Base-by-base conservation (phyloP, 2,888 invertebrate species). In the Troides helena region DNA sequence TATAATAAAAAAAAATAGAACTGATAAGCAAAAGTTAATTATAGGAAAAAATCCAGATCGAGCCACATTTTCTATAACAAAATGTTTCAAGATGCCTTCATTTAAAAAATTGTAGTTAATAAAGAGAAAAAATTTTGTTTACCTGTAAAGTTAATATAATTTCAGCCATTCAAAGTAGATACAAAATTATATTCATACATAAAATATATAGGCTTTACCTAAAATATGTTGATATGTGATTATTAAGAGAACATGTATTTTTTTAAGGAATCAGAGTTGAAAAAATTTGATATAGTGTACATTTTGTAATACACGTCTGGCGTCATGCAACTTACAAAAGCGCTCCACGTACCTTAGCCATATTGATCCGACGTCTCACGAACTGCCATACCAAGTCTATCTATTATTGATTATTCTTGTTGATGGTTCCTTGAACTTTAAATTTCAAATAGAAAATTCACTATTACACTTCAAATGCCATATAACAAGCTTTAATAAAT, bases 341-440 rank as follows among this genome's bases (percentile, higher is more conserved):
- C 69, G 68, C 56, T 59, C 65, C 73, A 76, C 77, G 73, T 70
- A 70, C 59, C 63, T 64, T 66, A 64, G 23, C 76, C 78, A 81
- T 85, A 85, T 85, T 84, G 85, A 85, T 85, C 83, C 77, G 79
- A 77, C 77, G 80, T 82, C 80, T 82, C 81, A 80, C 77, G 72
- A 72, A 74, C 65, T 60, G 68, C 65, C 71, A 63, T 64, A 57
- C 53, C 61, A 58, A 36, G 60, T 64, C 60, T 65, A 65, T 67
- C 59, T 68, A 70, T 62, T 72, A 72, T 72, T 70, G 68, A 72
- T 70, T 65, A 66, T 14, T 57, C 66, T 66, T 57, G 59, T 67
- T 72, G 67, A 25, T 39, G 36, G 62, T 62, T 66, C n/a, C 39
- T 58, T 58, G 62, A 70, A 66, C 57, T 66, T 66, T 57, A 14